A percentile compares a stretch with the other conserved stretches of the same genome.
phyloP scores from a whole-genome alignment of 2,888 invertebrate species.

The Villa cingulata region DNA sequence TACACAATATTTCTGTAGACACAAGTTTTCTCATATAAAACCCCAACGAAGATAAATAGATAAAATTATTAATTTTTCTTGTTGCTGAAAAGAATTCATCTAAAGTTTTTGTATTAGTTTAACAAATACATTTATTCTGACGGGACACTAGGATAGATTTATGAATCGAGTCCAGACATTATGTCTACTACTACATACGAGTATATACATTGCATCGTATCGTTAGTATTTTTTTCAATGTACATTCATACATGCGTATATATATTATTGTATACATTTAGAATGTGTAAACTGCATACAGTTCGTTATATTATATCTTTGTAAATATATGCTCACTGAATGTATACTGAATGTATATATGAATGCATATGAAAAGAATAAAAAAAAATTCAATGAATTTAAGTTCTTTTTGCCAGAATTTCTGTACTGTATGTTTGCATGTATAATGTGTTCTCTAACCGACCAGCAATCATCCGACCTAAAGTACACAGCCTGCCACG shows the following conservation, averaged over 20 bases:
- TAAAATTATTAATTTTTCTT: slow-evolving; percentile 22
- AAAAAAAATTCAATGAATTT: neutral
- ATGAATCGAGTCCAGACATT: slow-evolving; percentile 29
- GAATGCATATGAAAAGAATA: too few species aligned
- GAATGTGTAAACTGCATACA: neutral
- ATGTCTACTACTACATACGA: slow-evolving; percentile 27
- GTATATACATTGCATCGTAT: too few species aligned
- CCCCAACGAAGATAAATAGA: slow-evolving; percentile 22
- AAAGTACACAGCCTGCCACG: too few species aligned
- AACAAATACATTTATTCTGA: slow-evolving; percentile 20
- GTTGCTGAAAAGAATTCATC: slow-evolving; percentile 21
- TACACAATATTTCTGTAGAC: neutral
- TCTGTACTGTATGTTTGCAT: neutral
- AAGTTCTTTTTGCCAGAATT: slow-evolving; percentile 3
- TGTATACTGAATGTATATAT: too few species aligned
- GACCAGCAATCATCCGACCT: neutral
- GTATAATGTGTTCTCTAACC: too few species aligned
- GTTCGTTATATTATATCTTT: slow-evolving; percentile 1
- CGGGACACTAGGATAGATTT: slow-evolving; percentile 25
- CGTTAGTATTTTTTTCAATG: too few species aligned
- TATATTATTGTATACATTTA: too few species aligned
- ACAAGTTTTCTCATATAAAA: slow-evolving; percentile 15
- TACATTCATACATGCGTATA: too few species aligned
- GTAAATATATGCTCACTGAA: neutral
- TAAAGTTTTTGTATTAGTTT: slow-evolving; percentile 22